These are phyloP conservation scores for Rhyacophila brunnea DNA, from an alignment of 1,140 invertebrate genomes.

Conservation along the genomic window DNA sequence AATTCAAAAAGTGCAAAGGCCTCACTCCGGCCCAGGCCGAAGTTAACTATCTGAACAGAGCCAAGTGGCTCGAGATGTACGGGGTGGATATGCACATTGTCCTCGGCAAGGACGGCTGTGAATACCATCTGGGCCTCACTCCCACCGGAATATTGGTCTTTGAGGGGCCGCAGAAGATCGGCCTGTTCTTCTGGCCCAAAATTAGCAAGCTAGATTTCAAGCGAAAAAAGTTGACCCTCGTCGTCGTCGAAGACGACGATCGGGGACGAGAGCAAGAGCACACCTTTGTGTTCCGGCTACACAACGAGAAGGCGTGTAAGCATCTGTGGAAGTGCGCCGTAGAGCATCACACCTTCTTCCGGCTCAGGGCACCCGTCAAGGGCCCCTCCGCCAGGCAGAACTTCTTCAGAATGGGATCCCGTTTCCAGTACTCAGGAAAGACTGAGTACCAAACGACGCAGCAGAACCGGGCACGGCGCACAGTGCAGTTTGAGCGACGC, in stretches of 20 bases:
- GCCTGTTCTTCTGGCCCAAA: slow-evolving; percentile 98
- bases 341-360: slow-evolving; percentile 98
- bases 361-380: slow-evolving; percentile 86
- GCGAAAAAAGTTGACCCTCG: slow-evolving; percentile 91
- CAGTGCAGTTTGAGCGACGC: slow-evolving; percentile 91
- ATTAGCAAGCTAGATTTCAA: slow-evolving; percentile 93
- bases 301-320: slow-evolving; percentile 97
- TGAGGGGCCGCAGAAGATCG: slow-evolving; percentile 93
- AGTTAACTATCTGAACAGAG: slow-evolving; percentile 90
- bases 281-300: slow-evolving; percentile 85
- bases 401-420: slow-evolving; percentile 95
- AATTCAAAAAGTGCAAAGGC: slow-evolving; percentile 83
- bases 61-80: slow-evolving; percentile 96
- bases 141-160: slow-evolving; percentile 97
- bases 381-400: slow-evolving; percentile 87
- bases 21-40: slow-evolving; percentile 89
- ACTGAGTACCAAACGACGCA: slow-evolving; percentile 96
- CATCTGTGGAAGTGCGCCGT: slow-evolving; percentile 99
- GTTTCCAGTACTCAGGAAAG: slow-evolving; percentile 91
- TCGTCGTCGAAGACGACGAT: slow-evolving; percentile 96
- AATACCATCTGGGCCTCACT: slow-evolving; percentile 95
- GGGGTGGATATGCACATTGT: slow-evolving; percentile 96
- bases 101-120: slow-evolving; percentile 91
- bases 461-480: slow-evolving; percentile 81
- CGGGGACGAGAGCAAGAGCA: slow-evolving; percentile 90